Conservation (phyloP, 2,888 invertebrate species). For the Dryobotodes eremita region DNA sequence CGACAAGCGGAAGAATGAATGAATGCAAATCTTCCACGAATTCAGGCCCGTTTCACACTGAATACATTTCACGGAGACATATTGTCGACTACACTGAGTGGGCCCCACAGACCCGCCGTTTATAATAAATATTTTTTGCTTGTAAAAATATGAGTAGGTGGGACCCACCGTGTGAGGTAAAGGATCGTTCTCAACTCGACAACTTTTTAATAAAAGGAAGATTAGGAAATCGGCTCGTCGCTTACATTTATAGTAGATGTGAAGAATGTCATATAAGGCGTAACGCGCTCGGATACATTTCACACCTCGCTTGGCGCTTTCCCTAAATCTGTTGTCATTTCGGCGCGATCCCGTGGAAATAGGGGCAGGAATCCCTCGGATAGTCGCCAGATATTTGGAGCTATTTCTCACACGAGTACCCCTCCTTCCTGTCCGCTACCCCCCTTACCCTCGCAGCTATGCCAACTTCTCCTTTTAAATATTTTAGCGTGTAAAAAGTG, state of each 20-base stretch:
- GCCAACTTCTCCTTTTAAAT: constrained; percentile 83
- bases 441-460: constrained; percentile 66
- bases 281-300: constrained; percentile 88
- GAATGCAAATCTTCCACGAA: constrained; percentile 78
- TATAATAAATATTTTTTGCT: constrained; percentile 58
- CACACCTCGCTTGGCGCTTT: constrained; percentile 89
- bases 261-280: constrained; percentile 89
- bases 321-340: constrained; percentile 91
- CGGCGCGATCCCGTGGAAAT: constrained; percentile 87
- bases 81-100: constrained; percentile 58
- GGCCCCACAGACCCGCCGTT: constrained; percentile 24
- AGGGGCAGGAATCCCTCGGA: constrained; percentile 86
- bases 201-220: constrained; percentile 88
- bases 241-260: constrained; percentile 84
- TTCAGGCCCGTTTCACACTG: constrained; percentile 72
- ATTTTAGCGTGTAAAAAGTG: constrained; percentile 86
- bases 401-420: constrained; percentile 87
- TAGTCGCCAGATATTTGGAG: constrained; percentile 87
- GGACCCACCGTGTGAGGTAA: constrained; percentile 59
- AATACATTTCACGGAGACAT: constrained; percentile 67
- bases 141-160: constrained; percentile 53
- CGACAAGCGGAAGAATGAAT: constrained; percentile 76
- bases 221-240: constrained; percentile 85
- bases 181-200: constrained; percentile 73
- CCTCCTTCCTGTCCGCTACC: constrained; percentile 53